Evolutionary conservation across 2,888 invertebrate species (phyloP), one percentile per base, ranked within the genome.

Genomic region (Tineola bisselliella): DNA sequence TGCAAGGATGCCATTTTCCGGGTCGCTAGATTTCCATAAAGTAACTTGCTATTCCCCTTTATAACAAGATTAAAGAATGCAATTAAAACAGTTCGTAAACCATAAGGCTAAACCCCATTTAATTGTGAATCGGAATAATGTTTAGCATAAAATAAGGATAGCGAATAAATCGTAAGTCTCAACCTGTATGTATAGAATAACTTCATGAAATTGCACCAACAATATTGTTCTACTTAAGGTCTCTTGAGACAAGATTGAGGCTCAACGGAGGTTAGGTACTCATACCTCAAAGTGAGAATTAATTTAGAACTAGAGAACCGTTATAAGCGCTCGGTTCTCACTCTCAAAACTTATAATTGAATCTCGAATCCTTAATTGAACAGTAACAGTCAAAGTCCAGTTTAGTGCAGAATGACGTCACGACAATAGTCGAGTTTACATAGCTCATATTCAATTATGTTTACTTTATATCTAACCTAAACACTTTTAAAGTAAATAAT

Each of bases 281-380:
- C 69, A 70, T 70, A 69, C 70, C 69, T 70, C 67, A 68, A 69
- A 69, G 69, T 71, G 69, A 63, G 70, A 76, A 73, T 76, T 73
- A 76, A 75, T 74, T 72, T 69, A 67, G 70, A 59, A 44, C 44
- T 44, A 44, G 59, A 43, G 59, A 44, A 13, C 59, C 70, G 69
- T 67, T 66, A 62, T 59, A 68, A 72, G 75, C 72, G 75, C 70
- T 44, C 66, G 66, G 67, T 63, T 69, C 68, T 66, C 68, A 67
- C 70, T 72, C 73, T 73, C 73, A 69, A 76, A 78, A 79, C 76
- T 77, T 79, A 75, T 77, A 78, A 78, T 78, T 79, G 76, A 78
- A 77, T 77, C 70, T 71, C 68, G 67, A 76, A 75, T 75, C 73
- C 72, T 69, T 76, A 78, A 78, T 77, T 76, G 75, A 76, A 78